Conservation (phyloP, 2,888 invertebrate species). For the Apoderus coryli region DNA sequence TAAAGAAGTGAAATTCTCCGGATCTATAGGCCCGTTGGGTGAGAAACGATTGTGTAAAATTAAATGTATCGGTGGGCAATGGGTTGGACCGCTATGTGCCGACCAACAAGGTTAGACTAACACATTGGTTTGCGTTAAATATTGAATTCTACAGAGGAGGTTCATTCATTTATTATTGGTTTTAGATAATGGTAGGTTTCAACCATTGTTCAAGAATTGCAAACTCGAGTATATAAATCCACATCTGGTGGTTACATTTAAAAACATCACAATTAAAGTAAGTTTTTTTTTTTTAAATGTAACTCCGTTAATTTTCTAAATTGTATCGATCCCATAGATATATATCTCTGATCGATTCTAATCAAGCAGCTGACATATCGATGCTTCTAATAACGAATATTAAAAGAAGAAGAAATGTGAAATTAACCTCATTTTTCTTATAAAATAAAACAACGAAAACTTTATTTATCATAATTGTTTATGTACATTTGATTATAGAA, state of each 20-base stretch:
- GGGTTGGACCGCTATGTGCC: slow-evolving; percentile 72
- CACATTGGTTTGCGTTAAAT: no score
- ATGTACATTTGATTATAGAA: no score
- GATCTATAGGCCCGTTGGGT: slow-evolving; percentile 56
- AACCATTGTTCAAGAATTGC: slow-evolving; percentile 62
- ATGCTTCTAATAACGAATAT: no score
- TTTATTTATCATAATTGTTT: no score
- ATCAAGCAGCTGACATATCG: no score
- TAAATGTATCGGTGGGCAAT: slow-evolving; percentile 70
- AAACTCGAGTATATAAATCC: slow-evolving; percentile 53
- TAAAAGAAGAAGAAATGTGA: no score
- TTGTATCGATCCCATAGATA: background rate
- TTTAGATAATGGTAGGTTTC: slow-evolving; percentile 57
- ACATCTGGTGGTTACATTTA: slow-evolving; percentile 55
- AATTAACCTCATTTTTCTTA: no score
- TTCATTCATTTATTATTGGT: no score
- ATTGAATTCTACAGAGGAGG: no score
- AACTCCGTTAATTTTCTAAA: no score
- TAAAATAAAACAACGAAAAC: no score
- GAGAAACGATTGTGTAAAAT: slow-evolving; percentile 67
- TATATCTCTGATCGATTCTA: no score
- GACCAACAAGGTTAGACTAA: slow-evolving; percentile 58
- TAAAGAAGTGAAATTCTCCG: slow-evolving; percentile 56
- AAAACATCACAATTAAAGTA: slow-evolving; percentile 58
- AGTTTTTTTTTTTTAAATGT: slow-evolving; percentile 31